phyloP scores from a whole-genome alignment of 2,113 vertebrate genomes.

The Myodes glareolus region DNA sequence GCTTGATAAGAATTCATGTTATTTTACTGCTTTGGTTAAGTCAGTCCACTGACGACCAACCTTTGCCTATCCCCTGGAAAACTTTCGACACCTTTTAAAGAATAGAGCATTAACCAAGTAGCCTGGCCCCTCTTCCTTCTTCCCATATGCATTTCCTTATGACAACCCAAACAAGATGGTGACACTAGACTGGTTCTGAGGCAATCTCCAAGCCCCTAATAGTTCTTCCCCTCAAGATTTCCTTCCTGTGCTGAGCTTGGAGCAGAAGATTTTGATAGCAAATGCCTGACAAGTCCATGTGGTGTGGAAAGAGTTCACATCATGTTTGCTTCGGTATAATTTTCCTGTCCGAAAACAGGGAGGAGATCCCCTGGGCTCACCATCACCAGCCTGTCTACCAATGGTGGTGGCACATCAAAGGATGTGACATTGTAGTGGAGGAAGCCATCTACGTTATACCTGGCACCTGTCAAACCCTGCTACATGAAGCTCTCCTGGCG shows the following conservation, averaged over 20 bases:
- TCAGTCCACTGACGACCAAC: neutral
- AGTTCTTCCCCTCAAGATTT: neutral
- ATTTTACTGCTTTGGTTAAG: neutral
- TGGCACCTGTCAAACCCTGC: too few species aligned
- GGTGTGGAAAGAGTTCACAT: neutral
- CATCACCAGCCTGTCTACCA: neutral
- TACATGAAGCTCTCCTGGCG: neutral
- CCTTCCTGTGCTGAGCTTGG: neutral
- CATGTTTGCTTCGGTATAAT: fast-evolving
- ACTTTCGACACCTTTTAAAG: neutral
- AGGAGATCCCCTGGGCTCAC: neutral
- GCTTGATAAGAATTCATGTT: neutral
- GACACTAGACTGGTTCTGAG: neutral
- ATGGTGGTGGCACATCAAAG: neutral
- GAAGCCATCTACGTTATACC: neutral
- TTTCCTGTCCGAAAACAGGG: neutral
- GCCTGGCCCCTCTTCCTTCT: neutral
- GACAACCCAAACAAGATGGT: neutral
- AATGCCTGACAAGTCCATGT: neutral
- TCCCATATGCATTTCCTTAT: neutral
- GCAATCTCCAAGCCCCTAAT: neutral
- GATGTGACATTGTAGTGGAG: neutral
- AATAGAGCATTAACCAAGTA: neutral
- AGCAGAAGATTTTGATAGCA: neutral
- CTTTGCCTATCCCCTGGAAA: neutral